Evolutionary conservation across 2,888 invertebrate genomes (phyloP).

Genomic region (Rhamphomyia laevipes): DNA sequence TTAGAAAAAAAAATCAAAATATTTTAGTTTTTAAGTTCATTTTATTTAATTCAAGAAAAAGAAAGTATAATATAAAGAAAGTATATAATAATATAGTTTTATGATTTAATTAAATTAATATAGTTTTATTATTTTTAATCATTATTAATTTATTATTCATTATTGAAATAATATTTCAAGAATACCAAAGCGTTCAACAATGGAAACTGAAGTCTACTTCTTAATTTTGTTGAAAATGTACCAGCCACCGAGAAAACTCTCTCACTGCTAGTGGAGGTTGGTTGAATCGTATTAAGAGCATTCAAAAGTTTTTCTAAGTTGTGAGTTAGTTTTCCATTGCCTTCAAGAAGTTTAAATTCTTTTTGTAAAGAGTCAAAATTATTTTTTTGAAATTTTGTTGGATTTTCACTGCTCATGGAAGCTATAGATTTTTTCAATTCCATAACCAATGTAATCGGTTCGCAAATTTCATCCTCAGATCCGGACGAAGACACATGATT

Average conservation of each 20-base stretch:
- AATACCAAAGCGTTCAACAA: neutral
- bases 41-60: neutral
- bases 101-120: neutral
- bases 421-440: neutral
- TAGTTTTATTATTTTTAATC: neutral
- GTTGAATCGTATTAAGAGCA: neutral
- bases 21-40: neutral
- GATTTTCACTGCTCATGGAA: neutral
- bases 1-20: neutral
- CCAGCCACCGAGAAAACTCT: neutral
- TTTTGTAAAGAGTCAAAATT: neutral
- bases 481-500: too few relatives aligned
- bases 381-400: neutral
- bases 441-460: neutral
- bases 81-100: too few relatives aligned
- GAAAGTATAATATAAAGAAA: neutral
- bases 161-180: neutral
- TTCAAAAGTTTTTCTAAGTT: neutral
- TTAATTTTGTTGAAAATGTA: neutral
- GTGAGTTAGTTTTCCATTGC: neutral
- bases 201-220: neutral
- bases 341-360: neutral
- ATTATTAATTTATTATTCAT: neutral
- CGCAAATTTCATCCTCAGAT: neutral
- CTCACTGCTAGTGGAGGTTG: neutral